Evolutionary conservation across 1,140 invertebrate species (phyloP), one percentile per base, ranked within the genome.

Genomic region (Hesperophylax magnus): DNA sequence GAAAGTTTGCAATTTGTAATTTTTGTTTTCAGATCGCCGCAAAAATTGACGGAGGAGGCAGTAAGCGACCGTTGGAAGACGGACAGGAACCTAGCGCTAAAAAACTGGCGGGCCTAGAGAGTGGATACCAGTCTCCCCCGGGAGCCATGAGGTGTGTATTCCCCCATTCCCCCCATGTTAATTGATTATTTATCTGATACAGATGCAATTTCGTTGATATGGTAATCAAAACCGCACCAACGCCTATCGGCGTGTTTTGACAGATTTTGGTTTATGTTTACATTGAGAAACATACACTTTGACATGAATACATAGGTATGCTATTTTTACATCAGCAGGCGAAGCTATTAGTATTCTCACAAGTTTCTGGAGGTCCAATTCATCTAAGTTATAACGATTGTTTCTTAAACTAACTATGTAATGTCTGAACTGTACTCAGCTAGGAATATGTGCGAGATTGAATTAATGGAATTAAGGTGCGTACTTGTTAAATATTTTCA

Each of bases 31-130:
- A 97, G 95, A 94, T 97, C 89, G 95, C 95, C 85, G 95, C 96
- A 84, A 97, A 96, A 90, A 95, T 97, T 85, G 94, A 95, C 89
- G 94, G 93, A 82, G 92, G 91, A 84, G 91, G 91, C 85, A 91
- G 92, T 85, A 95, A 96, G 88, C 91, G 95, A 86, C 92, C 94
- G 82, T 89, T 95, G 85, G 94, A 96, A 90, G 94, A 96, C 87
- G 92, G 92, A 89, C 81, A 88, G 90, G 93, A 94, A 90, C 93
- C 93, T 76, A 93, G 92, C 88, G 87, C 93, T 80, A 94, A 94
- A 87, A 94, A 94, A 89, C 88, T 93, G 85, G 92, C 93, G 78
- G 88, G 91, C 61, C 86, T 91, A 80, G 91, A 91, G 80, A 87
- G 82, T 79, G 90, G 86, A 86, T 90, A 86, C 84, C 88, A 85